Conservation (phyloP, 1,140 invertebrate species). For the roundworm (Caenorhabditis elegans) region WBcel235 BX284603.4:3841501-3842000, state of each 20-base stretch:
- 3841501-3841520: neutral
- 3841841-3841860: slow-evolving; percentile 97
- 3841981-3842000: too few relatives aligned
- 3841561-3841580: slow-evolving; percentile 3
- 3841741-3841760: slow-evolving; percentile 15
- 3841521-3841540: neutral
- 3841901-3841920: slow-evolving; percentile 77
- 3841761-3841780: slow-evolving; percentile 72
- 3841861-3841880: slow-evolving; percentile 99
- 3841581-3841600: neutral
- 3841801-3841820: slow-evolving; percentile 74
- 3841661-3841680: slow-evolving; percentile 73
- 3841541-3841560: neutral
- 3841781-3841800: slow-evolving; percentile 98
- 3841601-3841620: neutral
- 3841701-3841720: neutral
- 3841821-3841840: slow-evolving; percentile 71
- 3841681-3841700: neutral
- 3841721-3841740: neutral
- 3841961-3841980: slow-evolving; percentile 31
- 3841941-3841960: slow-evolving; percentile 88
- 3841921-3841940: slow-evolving; percentile 92
- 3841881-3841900: slow-evolving; percentile 82
- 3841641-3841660: neutral
- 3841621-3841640: neutral